Base-by-base conservation (phyloP, 1,140 invertebrate genomes). In the Rhyacophila brunnea region DNA sequence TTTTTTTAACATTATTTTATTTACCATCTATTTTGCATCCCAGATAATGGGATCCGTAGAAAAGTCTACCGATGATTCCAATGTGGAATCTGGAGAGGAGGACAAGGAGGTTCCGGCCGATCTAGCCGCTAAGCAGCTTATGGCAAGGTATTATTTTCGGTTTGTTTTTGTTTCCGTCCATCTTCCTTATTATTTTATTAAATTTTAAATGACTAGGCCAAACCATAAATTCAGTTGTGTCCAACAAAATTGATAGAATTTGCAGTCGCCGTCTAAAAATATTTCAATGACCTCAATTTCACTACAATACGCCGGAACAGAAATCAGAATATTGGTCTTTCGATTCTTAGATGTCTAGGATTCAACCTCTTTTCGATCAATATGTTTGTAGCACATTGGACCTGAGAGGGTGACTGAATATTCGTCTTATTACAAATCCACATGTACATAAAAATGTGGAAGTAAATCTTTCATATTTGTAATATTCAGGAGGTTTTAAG, bases 61-160 rank as follows among this genome's bases (percentile, higher is more conserved):
- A 62, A 72, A 72, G 60, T 66, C 71, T 56, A 73, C 71, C 60
- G 73, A 74, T 64, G 72, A 71, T 58, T 71, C 72, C 10, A 74
- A 77, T 45, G 66, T 74, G 48, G 75, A 78, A 58, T 74, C 76
- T 20, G 76, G 71, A 38, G 74, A 78, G 17, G 74, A 78, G 53
- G 74, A 76, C 38, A 72, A 51, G 38, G 42, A 38, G 11, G 19
- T 45, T n/a, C 11, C 40, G 7, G 48, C 13, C 11, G 42, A 17
- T 7, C 28, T 51, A 13, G 2, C 51, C 11, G 32, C 50, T 6
- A 14, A 50, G 34, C 6, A 36, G 10, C 36, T 51, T 20, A 35
- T 58, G 6, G 17, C 18, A 55, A 55, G 52, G 52, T 55, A 32
- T 40, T 40, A 40, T 40, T 3, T 13, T 15, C 4, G 11, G 4